These are phyloP conservation scores for Drosophila teissieri DNA, from an alignment of 1,140 invertebrate species.

Conservation along the genomic window DNA sequence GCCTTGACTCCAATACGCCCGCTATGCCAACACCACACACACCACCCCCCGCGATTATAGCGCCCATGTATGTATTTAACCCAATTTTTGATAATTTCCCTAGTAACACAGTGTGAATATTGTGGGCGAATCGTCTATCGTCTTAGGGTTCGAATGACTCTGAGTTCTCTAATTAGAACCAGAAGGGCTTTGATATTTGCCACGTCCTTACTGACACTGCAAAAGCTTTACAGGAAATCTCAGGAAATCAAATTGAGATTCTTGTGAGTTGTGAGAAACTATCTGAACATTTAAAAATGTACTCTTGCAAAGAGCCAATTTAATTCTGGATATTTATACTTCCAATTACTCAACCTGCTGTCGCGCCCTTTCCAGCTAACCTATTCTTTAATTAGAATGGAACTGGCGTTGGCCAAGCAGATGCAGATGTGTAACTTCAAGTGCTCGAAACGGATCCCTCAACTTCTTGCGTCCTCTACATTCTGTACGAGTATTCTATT, in stretches of 20 bases:
- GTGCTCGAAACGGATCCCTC: conserved; percentile 17
- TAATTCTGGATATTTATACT: too few relatives aligned
- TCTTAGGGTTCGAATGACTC: conserved; percentile 19
- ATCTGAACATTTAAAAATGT: too few relatives aligned
- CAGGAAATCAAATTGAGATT: too few relatives aligned
- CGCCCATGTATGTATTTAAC: conserved; percentile 55
- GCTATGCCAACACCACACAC: conserved; percentile 2
- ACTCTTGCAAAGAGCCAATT: background rate
- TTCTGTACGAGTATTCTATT: background rate
- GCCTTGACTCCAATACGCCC: conserved; percentile 59
- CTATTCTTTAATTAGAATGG: conserved; percentile 5
- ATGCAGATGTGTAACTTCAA: conserved; percentile 26
- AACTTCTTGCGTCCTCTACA: conserved; percentile 1
- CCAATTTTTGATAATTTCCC: conserved; percentile 71
- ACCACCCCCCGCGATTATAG: conserved; percentile 2
- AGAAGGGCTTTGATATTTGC: conserved; percentile 5
- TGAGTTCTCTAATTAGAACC: conserved; percentile 29
- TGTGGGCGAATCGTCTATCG: conserved; percentile 26
- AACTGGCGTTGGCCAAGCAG: background rate
- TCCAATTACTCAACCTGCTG: conserved; percentile 1
- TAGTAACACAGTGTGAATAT: conserved; percentile 36
- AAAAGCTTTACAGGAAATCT: too few relatives aligned
- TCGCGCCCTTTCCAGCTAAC: background rate
- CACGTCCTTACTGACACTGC: background rate
- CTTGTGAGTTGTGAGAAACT: too few relatives aligned